phyloP scores from a whole-genome alignment of 2,797 vertebrate species.

The Bradypodion ventrale region DNA sequence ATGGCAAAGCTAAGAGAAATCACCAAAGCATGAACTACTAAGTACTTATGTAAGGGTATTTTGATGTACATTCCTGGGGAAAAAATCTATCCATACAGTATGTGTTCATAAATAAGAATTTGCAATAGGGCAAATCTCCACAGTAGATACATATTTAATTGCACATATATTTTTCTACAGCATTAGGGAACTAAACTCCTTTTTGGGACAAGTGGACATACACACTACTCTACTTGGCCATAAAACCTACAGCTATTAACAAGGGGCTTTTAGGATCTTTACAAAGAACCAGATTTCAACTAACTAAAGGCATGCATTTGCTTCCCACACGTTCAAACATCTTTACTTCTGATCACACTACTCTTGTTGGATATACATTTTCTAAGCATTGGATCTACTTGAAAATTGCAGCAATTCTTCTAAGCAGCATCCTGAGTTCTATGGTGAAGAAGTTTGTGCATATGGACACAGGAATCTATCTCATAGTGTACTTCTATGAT shows the following conservation, averaged over 20 bases:
- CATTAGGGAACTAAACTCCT: background rate
- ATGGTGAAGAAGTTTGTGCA: background rate
- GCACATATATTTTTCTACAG: background rate
- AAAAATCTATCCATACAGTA: background rate
- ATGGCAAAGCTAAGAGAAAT: constrained; percentile 33
- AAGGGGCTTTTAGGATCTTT: background rate
- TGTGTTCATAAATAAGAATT: background rate
- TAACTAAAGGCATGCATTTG: background rate
- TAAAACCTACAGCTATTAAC: background rate
- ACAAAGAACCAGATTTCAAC: background rate
- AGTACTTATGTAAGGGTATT: fast-evolving
- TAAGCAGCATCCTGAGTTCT: background rate
- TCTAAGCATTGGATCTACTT: background rate
- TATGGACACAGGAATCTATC: background rate
- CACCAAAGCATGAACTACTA: background rate
- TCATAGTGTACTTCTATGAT: background rate
- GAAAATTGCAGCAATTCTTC: background rate
- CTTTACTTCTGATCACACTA: background rate
- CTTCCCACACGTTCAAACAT: too few relatives aligned
- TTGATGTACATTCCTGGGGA: background rate
- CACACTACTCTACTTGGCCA: background rate
- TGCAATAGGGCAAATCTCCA: background rate
- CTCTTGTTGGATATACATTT: background rate
- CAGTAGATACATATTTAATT: background rate
- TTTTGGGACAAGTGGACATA: background rate